These are phyloP conservation scores for Telmatherina bonti DNA, from an alignment of 2,797 vertebrate genomes.

Conservation along the genomic window DNA sequence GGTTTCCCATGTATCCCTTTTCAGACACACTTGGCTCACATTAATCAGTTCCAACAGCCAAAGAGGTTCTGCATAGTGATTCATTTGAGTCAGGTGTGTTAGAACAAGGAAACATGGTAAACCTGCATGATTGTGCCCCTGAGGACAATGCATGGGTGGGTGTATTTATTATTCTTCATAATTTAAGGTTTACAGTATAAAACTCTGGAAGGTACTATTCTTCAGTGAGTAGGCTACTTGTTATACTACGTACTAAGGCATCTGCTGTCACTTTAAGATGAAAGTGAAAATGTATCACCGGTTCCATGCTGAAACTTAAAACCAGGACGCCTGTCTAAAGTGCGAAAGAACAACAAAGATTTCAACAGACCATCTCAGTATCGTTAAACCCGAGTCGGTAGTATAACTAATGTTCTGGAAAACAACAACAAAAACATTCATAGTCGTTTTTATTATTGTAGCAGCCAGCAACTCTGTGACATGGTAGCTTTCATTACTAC, in stretches of 20 bases:
- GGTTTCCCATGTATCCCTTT: no score
- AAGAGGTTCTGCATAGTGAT: no score
- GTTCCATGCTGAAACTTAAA: constrained; percentile 44
- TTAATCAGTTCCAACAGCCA: no score
- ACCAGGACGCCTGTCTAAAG: constrained; percentile 56
- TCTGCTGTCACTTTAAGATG: constrained; percentile 54
- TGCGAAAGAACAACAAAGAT: constrained; percentile 27
- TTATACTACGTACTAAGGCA: no score
- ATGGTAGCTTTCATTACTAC: constrained; percentile 7
- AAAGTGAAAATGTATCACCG: constrained; percentile 30
- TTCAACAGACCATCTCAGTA: constrained; percentile 16
- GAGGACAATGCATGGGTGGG: no score
- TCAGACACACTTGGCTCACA: no score
- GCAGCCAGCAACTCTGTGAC: background rate
- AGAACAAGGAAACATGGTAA: no score
- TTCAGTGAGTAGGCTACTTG: background rate
- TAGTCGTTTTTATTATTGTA: background rate
- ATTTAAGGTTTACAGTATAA: background rate
- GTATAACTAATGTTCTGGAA: background rate
- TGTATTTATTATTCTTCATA: no score
- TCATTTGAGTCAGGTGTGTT: no score
- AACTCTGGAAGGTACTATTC: no score
- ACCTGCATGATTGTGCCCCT: no score
- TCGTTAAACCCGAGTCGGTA: background rate
- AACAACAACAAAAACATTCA: background rate